Conservation (phyloP, 2,888 invertebrate species). For the Xylota sylvarum region DNA sequence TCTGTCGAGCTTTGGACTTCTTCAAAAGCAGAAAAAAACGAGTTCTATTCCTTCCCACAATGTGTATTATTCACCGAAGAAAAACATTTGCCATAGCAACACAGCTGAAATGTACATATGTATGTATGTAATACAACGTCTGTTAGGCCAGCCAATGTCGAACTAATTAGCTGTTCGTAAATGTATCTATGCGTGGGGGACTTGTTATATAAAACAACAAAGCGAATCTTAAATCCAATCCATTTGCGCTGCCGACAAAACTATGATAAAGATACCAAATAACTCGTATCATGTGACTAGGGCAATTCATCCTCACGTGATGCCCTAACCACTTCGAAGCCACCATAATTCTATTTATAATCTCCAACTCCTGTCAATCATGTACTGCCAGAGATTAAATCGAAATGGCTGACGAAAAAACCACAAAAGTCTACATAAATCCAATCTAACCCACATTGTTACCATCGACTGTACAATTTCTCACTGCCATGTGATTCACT, state of each 20-base stretch:
- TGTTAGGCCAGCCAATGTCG: background rate
- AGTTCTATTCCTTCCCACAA: too few relatives aligned
- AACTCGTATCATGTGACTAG: background rate
- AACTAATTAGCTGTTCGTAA: background rate
- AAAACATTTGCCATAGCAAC: too few relatives aligned
- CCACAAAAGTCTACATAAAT: conserved; percentile 6
- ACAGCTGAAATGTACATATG: too few relatives aligned
- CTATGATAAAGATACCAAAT: too few relatives aligned
- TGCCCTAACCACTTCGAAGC: background rate
- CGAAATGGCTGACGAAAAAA: conserved; percentile 33
- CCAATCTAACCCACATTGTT: background rate
- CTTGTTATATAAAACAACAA: too few relatives aligned
- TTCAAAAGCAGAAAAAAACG: too few relatives aligned
- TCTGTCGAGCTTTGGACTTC: too few relatives aligned
- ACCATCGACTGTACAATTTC: background rate
- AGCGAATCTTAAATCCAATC: too few relatives aligned
- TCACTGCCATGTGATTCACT: conserved; percentile 8
- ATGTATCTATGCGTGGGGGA: background rate
- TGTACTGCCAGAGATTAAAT: background rate
- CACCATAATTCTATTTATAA: conserved; percentile 17
- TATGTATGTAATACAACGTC: too few relatives aligned
- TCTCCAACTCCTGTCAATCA: conserved; percentile 17
- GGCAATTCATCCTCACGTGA: conserved; percentile 28
- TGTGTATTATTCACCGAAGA: too few relatives aligned
- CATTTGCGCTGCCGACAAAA: too few relatives aligned